Conservation (phyloP, 2,113 vertebrate species). For the Misgurnus mizolepis region DNA sequence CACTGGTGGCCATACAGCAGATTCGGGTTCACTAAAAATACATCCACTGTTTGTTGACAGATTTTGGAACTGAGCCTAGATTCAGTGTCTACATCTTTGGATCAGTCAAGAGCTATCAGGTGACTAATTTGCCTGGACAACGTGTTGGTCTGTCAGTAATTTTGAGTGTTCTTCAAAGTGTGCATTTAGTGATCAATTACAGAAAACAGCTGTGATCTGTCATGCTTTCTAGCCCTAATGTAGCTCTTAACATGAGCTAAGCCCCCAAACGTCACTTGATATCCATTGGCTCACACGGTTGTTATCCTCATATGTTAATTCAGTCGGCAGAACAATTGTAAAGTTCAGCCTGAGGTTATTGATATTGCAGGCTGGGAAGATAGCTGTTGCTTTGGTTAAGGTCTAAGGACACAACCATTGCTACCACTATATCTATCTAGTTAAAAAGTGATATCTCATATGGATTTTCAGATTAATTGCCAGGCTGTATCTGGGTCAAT, state of each 20-base stretch:
- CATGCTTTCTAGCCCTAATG: constrained; percentile 44
- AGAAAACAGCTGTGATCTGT: constrained; percentile 4
- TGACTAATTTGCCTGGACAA: too few species aligned
- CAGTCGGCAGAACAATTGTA: not conserved
- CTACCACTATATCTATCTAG: constrained; percentile 8
- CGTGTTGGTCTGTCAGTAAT: not conserved
- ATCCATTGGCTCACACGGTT: not conserved
- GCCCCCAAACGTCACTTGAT: constrained; percentile 23
- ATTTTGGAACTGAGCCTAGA: too few species aligned
- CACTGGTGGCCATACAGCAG: too few species aligned
- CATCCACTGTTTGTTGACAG: too few species aligned
- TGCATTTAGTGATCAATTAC: not conserved
- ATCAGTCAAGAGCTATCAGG: too few species aligned
- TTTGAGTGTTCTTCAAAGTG: constrained; percentile 13
- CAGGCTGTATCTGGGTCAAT: constrained; percentile 28
- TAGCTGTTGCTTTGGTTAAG: constrained; percentile 1
- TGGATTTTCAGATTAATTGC: constrained; percentile 37
- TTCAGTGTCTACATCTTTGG: too few species aligned
- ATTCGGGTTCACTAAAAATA: too few species aligned
- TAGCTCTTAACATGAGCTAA: constrained; percentile 40
- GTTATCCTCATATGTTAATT: constrained; percentile 2
- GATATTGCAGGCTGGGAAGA: not conserved
- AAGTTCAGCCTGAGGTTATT: constrained; percentile 21
- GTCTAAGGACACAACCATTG: not conserved
- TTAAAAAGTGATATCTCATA: constrained; percentile 6